phyloP scores from a whole-genome alignment of 1,140 invertebrate genomes.

The Drosophila persimilis region DNA sequence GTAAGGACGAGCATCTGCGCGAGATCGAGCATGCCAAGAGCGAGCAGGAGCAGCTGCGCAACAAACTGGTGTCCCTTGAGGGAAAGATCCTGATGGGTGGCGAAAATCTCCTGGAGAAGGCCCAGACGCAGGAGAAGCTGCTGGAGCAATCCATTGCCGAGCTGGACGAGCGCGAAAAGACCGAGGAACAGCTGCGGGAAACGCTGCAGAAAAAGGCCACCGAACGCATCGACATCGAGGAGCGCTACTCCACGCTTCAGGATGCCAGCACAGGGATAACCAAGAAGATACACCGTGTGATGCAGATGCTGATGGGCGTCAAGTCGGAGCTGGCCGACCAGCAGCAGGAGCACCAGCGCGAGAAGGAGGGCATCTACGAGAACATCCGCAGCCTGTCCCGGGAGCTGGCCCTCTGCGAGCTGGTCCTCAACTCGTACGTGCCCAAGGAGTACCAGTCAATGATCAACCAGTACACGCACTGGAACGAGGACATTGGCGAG shows the following conservation, averaged over 20 bases:
- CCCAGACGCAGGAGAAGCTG: constrained; percentile 95
- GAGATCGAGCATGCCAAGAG: constrained; percentile 85
- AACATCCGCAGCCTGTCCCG: constrained; percentile 94
- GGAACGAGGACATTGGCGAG: constrained; percentile 99
- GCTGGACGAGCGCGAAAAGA: constrained; percentile 91
- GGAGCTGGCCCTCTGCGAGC: constrained; percentile 95
- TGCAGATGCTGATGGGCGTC: constrained; percentile 90
- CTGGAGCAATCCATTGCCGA: constrained; percentile 96
- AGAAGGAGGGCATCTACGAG: constrained; percentile 97
- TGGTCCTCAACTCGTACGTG: constrained; percentile 94
- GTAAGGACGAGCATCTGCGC: constrained; percentile 84
- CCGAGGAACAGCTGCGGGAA: constrained; percentile 92
- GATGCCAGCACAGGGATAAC: constrained; percentile 96
- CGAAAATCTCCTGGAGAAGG: constrained; percentile 98
- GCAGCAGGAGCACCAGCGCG: constrained; percentile 96
- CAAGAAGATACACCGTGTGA: constrained; percentile 96
- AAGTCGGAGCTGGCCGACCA: constrained; percentile 95
- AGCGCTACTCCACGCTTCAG: constrained; percentile 96
- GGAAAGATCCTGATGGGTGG: constrained; percentile 98
- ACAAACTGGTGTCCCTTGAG: constrained; percentile 95
- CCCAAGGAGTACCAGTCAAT: constrained; percentile 96
- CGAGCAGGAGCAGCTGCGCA: constrained; percentile 89
- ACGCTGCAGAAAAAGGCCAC: constrained; percentile 94
- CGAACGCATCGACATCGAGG: constrained; percentile 97
- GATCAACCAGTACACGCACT: constrained; percentile 96